phyloP scores from a whole-genome alignment of 2,888 invertebrate species.

The Apotomis capreana region DNA sequence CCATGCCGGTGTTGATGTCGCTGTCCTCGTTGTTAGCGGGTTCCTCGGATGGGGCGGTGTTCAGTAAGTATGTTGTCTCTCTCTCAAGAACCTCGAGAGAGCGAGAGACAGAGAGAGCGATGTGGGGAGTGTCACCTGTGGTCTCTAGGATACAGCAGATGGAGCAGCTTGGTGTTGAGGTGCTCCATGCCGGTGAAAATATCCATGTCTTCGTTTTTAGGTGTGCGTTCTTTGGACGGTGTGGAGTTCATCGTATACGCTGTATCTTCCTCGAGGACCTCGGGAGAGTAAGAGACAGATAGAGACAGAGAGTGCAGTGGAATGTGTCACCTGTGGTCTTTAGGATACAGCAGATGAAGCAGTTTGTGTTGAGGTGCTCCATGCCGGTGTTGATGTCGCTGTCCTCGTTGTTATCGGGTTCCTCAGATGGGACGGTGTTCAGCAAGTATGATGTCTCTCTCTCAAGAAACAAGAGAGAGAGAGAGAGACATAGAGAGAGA shows the following conservation, averaged over 20 bases:
- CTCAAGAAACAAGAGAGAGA: slow-evolving; percentile 67
- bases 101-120: no score
- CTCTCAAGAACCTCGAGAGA: no score
- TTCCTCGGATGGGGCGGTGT: no score
- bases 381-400: slow-evolving; percentile 58
- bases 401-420: slow-evolving; percentile 58
- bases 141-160: slow-evolving; percentile 86
- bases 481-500: background rate
- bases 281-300: no score
- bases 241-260: no score
- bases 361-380: slow-evolving; percentile 68
- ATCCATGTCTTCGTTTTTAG: no score
- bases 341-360: slow-evolving; percentile 42
- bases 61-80: no score
- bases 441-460: slow-evolving; percentile 75
- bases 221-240: no score
- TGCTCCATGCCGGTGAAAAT: slow-evolving; percentile 85
- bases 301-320: no score
- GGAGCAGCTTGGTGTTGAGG: slow-evolving; percentile 84
- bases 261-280: no score
- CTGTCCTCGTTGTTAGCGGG: no score
- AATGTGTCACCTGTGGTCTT: slow-evolving; percentile 30
- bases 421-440: slow-evolving; percentile 53
- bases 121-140: slow-evolving; percentile 61
- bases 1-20: no score